Percentiles rank a stretch among this genome's conserved stretches.
Conservation (phyloP, 2,797 vertebrate species). For the Catharus ustulatus region DNA sequence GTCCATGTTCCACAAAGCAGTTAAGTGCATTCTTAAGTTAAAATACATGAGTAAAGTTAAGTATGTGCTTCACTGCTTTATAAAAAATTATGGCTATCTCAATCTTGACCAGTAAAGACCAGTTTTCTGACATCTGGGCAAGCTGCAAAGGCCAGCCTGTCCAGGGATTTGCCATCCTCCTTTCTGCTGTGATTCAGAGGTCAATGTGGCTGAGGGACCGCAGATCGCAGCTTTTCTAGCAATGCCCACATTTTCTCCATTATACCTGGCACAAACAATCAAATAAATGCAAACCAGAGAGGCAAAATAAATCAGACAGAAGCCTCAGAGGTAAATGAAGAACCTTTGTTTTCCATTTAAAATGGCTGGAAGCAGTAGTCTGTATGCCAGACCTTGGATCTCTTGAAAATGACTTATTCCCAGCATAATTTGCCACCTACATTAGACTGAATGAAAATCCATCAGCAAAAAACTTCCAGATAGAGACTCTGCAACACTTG, state of each 20-base stretch:
- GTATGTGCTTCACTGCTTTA: neutral
- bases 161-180: neutral
- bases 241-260: conserved; percentile 45
- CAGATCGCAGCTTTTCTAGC: conserved; percentile 18
- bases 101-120: neutral
- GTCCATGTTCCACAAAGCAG: neutral
- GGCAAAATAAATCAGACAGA: conserved; percentile 41
- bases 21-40: neutral
- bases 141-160: neutral
- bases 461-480: conserved; percentile 44
- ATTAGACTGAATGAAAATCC: conserved; percentile 59
- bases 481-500: conserved; percentile 37
- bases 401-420: conserved; percentile 49
- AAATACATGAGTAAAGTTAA: neutral
- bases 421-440: conserved; percentile 43
- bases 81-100: neutral
- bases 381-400: conserved; percentile 45
- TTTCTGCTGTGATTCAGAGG: neutral
- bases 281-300: conserved; percentile 62
- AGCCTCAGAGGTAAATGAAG: conserved; percentile 69
- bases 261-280: conserved; percentile 64
- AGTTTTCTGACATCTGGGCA: neutral
- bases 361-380: conserved; percentile 30
- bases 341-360: conserved; percentile 69
- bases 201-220: neutral